These are phyloP conservation scores for Lordiphosa stackelbergi DNA, from an alignment of 1,140 invertebrate species.

Conservation along the genomic window DNA sequence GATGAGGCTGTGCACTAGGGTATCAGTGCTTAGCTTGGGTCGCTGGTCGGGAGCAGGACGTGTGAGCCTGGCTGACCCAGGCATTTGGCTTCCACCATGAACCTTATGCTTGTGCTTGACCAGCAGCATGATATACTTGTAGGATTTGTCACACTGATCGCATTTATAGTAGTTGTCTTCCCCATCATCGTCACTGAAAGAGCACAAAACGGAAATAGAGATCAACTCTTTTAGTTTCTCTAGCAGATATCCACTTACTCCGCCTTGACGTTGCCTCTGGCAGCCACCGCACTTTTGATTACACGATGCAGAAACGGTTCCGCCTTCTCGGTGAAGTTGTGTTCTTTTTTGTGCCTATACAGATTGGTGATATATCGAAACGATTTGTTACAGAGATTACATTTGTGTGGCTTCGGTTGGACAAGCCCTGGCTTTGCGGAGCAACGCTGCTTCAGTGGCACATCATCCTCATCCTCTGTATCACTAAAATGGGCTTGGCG, in stretches of 20 bases:
- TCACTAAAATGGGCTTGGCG: constrained; percentile 18
- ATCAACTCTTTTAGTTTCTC: neutral
- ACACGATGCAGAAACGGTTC: no score
- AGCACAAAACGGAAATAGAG: no score
- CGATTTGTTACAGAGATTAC: constrained; percentile 40
- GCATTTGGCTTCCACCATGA: constrained; percentile 29
- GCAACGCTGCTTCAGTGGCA: constrained; percentile 41
- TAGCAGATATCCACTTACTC: constrained; percentile 14
- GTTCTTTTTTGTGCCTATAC: constrained; percentile 44
- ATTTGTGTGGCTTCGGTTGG: constrained; percentile 25
- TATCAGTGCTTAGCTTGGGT: constrained; percentile 26
- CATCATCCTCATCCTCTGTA: constrained; percentile 44
- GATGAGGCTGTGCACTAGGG: constrained; percentile 51
- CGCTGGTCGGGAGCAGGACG: constrained; percentile 12
- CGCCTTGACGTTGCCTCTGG: neutral
- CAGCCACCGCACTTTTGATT: constrained; percentile 4
- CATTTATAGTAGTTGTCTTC: constrained; percentile 61
- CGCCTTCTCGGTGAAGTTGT: constrained; percentile 4
- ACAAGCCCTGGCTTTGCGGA: neutral
- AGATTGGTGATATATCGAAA: constrained; percentile 53
- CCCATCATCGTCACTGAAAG: neutral
- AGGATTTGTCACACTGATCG: constrained; percentile 55
- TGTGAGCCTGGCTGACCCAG: constrained; percentile 2
- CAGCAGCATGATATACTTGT: constrained; percentile 52
- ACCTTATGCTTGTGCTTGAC: constrained; percentile 48